phyloP scores from a whole-genome alignment of 2,797 vertebrate species.

The Acropternis orthonyx region DNA sequence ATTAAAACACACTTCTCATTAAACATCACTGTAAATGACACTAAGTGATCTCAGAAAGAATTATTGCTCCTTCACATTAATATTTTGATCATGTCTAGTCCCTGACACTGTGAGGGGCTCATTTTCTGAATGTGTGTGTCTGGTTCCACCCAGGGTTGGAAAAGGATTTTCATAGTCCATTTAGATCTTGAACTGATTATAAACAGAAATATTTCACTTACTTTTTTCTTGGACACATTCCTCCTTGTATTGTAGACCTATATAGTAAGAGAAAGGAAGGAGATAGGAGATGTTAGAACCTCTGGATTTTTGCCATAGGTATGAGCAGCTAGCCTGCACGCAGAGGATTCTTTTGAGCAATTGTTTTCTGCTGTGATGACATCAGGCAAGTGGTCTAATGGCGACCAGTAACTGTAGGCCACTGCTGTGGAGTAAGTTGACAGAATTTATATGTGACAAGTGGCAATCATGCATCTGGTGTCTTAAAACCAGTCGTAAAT shows the following conservation, averaged over 20 bases:
- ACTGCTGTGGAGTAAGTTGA: background rate
- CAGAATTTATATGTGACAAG: background rate
- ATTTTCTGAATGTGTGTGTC: background rate
- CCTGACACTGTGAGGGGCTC: background rate
- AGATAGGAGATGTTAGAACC: background rate
- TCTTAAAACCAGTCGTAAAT: background rate
- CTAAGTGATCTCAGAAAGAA: background rate
- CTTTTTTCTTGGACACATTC: background rate
- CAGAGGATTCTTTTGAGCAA: background rate
- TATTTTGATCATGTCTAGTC: background rate
- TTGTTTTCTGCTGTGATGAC: background rate
- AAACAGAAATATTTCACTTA: background rate
- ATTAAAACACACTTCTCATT: background rate
- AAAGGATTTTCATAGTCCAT: background rate
- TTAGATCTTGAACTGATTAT: background rate
- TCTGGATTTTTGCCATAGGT: background rate
- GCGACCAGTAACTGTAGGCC: background rate
- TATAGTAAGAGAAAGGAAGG: background rate
- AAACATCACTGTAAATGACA: background rate
- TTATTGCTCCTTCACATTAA: background rate
- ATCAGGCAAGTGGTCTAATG: background rate
- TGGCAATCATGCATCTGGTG: background rate
- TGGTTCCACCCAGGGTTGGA: background rate
- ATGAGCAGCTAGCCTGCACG: background rate
- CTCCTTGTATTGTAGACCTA: background rate